Conservation (phyloP, 2,888 invertebrate genomes). For the Tetramorium bicarinatum region DNA sequence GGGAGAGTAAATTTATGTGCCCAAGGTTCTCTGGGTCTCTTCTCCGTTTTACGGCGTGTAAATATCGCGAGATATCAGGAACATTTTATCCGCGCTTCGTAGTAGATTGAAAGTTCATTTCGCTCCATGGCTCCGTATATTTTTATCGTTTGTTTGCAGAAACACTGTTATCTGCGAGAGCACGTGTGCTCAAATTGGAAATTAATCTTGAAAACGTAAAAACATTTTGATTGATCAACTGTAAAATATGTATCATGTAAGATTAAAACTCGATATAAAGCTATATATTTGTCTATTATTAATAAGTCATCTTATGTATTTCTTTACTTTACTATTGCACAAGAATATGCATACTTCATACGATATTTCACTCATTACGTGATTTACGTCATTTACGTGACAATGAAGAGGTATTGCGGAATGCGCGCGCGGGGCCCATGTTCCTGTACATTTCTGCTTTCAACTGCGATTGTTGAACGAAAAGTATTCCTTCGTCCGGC, state of each 20-base stretch:
- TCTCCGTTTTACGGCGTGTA: constrained; percentile 30
- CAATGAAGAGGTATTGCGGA: neutral
- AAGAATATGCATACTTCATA: neutral
- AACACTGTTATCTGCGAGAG: neutral
- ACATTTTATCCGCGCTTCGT: neutral
- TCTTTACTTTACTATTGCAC: neutral
- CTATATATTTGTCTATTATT: constrained; percentile 4
- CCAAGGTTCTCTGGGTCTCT: neutral
- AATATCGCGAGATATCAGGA: constrained; percentile 36
- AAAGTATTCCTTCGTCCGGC: constrained; percentile 9
- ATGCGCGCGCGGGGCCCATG: neutral
- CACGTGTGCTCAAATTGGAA: neutral
- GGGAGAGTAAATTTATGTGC: constrained; percentile 26
- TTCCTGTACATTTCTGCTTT: neutral
- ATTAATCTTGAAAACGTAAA: constrained; percentile 23
- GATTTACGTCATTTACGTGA: constrained; percentile 4
- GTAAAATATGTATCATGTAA: neutral
- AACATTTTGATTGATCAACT: neutral
- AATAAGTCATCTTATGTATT: neutral
- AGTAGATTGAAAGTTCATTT: constrained; percentile 35
- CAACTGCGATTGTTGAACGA: neutral
- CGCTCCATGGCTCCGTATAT: neutral
- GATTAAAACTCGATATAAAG: neutral
- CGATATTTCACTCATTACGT: neutral
- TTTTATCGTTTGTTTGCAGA: constrained; percentile 8